These are phyloP conservation scores for Craniophora ligustri DNA, from an alignment of 2,888 invertebrate genomes.

Conservation along the genomic window DNA sequence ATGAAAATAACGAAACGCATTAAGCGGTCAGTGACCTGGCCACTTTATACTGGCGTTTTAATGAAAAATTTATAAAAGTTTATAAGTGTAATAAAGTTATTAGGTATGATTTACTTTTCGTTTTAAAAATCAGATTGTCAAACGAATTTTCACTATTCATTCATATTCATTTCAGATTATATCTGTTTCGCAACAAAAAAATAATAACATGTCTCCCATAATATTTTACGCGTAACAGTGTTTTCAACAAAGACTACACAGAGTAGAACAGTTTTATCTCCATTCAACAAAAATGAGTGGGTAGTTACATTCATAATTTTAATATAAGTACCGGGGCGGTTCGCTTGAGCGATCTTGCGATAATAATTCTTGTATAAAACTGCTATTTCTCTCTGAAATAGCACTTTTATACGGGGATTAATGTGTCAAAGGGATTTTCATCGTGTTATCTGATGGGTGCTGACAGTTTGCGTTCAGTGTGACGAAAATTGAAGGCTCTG, in stretches of 20 bases:
- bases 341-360: conserved; percentile 23
- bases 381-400: conserved; percentile 32
- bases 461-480: conserved; percentile 48
- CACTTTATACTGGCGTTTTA: too few species aligned
- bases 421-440: conserved; percentile 48
- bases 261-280: conserved; percentile 27
- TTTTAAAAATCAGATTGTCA: too few species aligned
- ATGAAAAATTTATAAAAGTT: too few species aligned
- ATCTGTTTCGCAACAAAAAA: too few species aligned
- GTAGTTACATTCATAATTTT: conserved; percentile 49
- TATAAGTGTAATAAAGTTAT: too few species aligned
- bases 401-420: conserved; percentile 48
- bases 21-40: too few species aligned
- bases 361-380: conserved; percentile 28
- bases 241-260: conserved; percentile 15
- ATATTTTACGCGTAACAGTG: conserved; percentile 8
- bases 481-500: conserved; percentile 39
- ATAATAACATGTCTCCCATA: conserved; percentile 2
- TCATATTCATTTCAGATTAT: too few species aligned
- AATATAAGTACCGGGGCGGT: conserved; percentile 28
- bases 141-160: too few species aligned
- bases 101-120: too few species aligned
- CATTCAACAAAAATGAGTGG: conserved; percentile 23
- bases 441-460: conserved; percentile 26
- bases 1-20: too few species aligned